Conservation (phyloP, 2,797 vertebrate genomes). For the Takifugu ocellatus region DNA sequence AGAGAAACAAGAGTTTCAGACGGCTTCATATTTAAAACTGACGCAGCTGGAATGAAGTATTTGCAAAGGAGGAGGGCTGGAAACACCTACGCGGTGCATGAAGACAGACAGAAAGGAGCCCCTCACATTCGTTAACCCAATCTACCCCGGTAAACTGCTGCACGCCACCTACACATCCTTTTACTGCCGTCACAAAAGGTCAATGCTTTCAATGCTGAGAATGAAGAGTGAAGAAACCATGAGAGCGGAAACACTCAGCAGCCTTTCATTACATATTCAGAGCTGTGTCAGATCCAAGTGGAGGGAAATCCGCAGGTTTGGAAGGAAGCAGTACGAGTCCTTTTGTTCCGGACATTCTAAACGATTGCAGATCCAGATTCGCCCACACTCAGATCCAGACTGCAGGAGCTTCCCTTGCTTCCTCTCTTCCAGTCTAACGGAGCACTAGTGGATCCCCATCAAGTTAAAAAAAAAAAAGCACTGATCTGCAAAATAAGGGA, state of each 20-base stretch:
- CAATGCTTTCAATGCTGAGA: constrained; percentile 24
- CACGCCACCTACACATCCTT: constrained; percentile 57
- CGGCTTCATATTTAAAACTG: too few relatives aligned
- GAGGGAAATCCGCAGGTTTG: not conserved
- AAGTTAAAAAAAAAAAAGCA: too few relatives aligned
- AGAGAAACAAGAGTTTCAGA: too few relatives aligned
- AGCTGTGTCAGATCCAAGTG: too few relatives aligned
- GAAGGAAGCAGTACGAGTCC: constrained; percentile 14
- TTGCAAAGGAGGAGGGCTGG: not conserved
- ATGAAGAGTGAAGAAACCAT: not conserved
- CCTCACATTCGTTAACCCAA: constrained; percentile 21
- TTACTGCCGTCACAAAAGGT: constrained; percentile 46
- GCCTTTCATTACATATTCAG: too few relatives aligned
- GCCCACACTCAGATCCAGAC: too few relatives aligned
- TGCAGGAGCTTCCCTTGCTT: too few relatives aligned
- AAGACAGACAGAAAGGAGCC: constrained; percentile 15
- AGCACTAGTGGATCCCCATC: too few relatives aligned
- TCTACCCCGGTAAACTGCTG: constrained; percentile 19
- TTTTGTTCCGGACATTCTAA: constrained; percentile 12
- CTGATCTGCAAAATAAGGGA: too few relatives aligned
- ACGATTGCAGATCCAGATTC: too few relatives aligned
- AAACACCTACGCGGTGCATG: constrained; percentile 18
- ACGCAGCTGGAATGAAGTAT: not conserved
- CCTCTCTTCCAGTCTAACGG: too few relatives aligned
- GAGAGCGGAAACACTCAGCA: not conserved